These are phyloP conservation scores for Lepidothrix coronata DNA, from an alignment of 2,113 vertebrate genomes.

Conservation along the genomic window DNA sequence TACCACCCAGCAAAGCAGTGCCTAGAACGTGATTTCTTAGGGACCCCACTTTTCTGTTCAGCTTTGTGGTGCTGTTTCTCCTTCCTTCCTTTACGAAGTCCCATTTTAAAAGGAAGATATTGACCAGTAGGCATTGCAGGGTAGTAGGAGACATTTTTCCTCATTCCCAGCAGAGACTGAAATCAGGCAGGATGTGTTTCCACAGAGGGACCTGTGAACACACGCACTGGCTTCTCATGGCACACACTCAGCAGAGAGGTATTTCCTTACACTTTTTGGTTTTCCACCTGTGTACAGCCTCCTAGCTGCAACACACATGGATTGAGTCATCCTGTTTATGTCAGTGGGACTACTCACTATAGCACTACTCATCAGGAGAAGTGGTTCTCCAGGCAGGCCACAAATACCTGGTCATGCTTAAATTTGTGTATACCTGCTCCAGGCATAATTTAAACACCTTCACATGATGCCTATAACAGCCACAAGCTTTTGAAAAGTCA, in stretches of 20 bases:
- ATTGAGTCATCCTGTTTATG: constrained; percentile 2
- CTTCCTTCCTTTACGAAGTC: not conserved
- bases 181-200: not conserved
- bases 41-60: not conserved
- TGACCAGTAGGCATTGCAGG: not conserved
- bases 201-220: not conserved
- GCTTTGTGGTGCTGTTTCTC: not conserved
- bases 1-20: not conserved
- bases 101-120: not conserved
- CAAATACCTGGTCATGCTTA: not conserved
- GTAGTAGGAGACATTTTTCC: not conserved
- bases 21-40: not conserved
- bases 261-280: constrained; percentile 3
- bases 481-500: not conserved
- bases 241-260: constrained; percentile 26
- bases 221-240: not conserved
- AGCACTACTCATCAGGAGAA: not conserved
- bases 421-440: not conserved
- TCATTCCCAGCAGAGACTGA: not conserved
- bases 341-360: not conserved
- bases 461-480: not conserved
- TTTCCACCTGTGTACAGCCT: constrained; percentile 10
- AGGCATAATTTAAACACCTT: not conserved
- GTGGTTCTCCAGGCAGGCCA: not conserved
- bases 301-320: not conserved